A percentile compares a stretch with the other conserved stretches of the same genome.
phyloP scores from a whole-genome alignment of 2,113 vertebrate genomes.

The Neodon shergylaensis region DNA sequence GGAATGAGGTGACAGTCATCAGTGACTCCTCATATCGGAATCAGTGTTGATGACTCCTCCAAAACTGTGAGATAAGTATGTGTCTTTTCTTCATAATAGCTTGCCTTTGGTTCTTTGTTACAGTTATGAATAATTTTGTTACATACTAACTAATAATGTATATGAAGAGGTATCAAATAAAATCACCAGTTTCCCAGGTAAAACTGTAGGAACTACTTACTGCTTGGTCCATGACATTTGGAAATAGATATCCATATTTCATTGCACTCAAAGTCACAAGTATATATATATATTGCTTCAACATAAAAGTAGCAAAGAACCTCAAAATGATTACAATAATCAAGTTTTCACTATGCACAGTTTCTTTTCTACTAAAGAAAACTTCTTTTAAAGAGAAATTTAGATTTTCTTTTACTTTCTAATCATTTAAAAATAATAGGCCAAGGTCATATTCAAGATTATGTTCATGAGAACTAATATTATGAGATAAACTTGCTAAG shows the following conservation, averaged over 20 bases:
- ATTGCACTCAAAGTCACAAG: not conserved
- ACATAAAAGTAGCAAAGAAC: not conserved
- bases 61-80: not conserved
- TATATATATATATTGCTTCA: not conserved
- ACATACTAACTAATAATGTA: not conserved
- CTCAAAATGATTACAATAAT: not conserved
- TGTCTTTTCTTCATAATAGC: not conserved
- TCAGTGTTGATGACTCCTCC: not conserved
- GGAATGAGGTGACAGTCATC: not conserved
- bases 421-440: not conserved
- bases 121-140: not conserved
- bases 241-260: not conserved
- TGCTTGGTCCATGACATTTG: not conserved
- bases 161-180: not conserved
- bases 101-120: not conserved
- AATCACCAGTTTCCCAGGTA: not conserved
- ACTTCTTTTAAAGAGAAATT: not conserved
- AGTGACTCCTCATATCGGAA: not conserved
- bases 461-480: not conserved
- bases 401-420: not conserved
- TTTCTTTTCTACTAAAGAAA: not conserved
- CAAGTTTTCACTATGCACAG: not conserved
- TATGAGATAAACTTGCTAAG: not conserved
- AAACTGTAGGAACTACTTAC: not conserved
- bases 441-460: constrained; percentile 14